These are phyloP conservation scores for Oryctes rhinoceros DNA, from an alignment of 1,140 invertebrate species.

Conservation along the genomic window DNA sequence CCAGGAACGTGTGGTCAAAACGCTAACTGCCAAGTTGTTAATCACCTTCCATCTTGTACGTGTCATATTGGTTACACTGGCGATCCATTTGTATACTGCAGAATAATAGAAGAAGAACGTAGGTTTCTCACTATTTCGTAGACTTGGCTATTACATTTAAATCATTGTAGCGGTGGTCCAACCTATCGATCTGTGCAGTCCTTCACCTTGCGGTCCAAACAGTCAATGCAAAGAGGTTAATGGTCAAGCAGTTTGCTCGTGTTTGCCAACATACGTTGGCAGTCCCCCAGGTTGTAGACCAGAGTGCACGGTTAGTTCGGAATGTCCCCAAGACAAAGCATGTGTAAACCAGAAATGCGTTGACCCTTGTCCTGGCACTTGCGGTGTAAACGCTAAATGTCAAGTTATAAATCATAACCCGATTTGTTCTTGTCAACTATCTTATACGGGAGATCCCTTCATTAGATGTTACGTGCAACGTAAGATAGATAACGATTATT, in stretches of 20 bases:
- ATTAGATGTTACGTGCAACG: conserved; percentile 64
- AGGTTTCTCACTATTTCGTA: conserved; percentile 48
- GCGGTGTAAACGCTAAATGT: conserved; percentile 69
- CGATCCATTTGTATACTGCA: conserved; percentile 79
- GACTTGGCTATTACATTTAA: background rate
- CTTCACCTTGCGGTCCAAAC: conserved; percentile 68
- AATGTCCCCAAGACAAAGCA: conserved; percentile 69
- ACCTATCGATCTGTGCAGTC: conserved; percentile 63
- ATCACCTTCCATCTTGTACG: conserved; percentile 83
- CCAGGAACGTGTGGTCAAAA: conserved; percentile 82
- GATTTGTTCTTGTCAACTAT: conserved; percentile 66
- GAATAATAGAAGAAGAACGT: conserved; percentile 59
- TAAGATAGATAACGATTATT: conserved; percentile 48
- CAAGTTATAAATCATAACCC: conserved; percentile 68
- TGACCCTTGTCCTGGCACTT: conserved; percentile 72
- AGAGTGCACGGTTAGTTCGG: conserved; percentile 72
- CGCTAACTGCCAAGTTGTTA: conserved; percentile 82
- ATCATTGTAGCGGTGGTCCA: background rate
- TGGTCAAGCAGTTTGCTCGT: conserved; percentile 69
- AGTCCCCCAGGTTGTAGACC: conserved; percentile 72
- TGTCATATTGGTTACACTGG: conserved; percentile 77
- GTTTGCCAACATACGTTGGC: conserved; percentile 69
- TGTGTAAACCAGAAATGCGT: conserved; percentile 73
- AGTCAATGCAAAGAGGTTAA: conserved; percentile 66
- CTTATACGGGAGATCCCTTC: conserved; percentile 69